phyloP scores from a whole-genome alignment of 1,140 invertebrate genomes.

The Coelopa frigida region DNA sequence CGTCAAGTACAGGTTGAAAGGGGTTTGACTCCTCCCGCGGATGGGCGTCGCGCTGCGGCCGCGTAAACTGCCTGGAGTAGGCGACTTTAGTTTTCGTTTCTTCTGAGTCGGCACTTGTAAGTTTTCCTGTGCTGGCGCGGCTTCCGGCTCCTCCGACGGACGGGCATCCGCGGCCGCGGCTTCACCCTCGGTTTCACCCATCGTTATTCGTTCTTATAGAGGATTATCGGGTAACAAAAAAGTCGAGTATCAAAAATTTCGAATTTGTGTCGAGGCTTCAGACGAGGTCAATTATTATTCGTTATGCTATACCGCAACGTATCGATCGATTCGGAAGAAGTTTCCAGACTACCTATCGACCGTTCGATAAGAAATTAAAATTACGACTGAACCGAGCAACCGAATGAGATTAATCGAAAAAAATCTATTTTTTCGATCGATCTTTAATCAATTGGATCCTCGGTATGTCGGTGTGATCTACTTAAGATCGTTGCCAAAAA shows the following conservation, averaged over 20 bases:
- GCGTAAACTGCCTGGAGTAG: slow-evolving; percentile 37
- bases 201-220: slow-evolving; percentile 17
- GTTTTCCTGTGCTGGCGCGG: slow-evolving; percentile 30
- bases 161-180: slow-evolving; percentile 23
- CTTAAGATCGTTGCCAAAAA: too few relatives aligned
- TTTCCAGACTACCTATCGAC: slow-evolving; percentile 9
- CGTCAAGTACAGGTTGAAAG: slow-evolving; percentile 36
- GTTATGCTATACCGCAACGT: slow-evolving; percentile 1
- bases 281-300: not conserved
- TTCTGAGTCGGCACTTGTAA: slow-evolving; percentile 36
- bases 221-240: slow-evolving; percentile 8
- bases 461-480: too few relatives aligned
- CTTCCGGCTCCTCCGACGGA: slow-evolving; percentile 33
- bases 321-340: slow-evolving; percentile 2
- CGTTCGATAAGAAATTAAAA: slow-evolving; percentile 12
- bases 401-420: not conserved
- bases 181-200: slow-evolving; percentile 41
- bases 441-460: too few relatives aligned
- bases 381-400: slow-evolving; percentile 11
- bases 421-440: too few relatives aligned
- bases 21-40: slow-evolving; percentile 39
- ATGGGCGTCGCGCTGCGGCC: slow-evolving; percentile 42
- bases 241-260: slow-evolving; percentile 9
- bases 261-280: slow-evolving; percentile 1
- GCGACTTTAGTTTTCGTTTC: slow-evolving; percentile 39